Conservation (phyloP, 2,797 vertebrate species). For the Lepilemur septentrionalis region DNA sequence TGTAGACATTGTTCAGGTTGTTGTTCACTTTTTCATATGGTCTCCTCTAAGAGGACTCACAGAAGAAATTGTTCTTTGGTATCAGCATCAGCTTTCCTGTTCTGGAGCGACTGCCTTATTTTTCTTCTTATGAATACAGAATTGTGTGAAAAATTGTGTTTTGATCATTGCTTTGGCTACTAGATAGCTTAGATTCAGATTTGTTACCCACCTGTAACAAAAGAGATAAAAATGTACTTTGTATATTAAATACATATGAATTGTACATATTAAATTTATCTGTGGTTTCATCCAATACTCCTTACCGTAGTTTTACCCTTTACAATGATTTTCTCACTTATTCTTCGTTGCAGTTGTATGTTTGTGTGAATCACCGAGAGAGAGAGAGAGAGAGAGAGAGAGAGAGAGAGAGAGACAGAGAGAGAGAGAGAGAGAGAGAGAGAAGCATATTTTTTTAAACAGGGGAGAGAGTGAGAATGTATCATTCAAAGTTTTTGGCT, state of each 20-base stretch:
- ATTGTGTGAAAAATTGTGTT: neutral
- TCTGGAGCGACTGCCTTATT: neutral
- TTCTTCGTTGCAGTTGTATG: neutral
- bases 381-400: too few relatives aligned
- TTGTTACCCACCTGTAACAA: neutral
- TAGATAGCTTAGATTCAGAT: neutral
- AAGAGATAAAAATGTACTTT: neutral
- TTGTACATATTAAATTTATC: neutral
- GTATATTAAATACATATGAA: neutral
- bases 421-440: too few relatives aligned
- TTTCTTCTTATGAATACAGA: neutral
- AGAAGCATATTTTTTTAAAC: neutral
- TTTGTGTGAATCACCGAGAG: neutral
- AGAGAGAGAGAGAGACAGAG: too few relatives aligned
- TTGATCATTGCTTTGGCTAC: neutral
- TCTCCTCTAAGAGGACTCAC: neutral
- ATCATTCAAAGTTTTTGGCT: conserved; percentile 22
- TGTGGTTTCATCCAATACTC: neutral
- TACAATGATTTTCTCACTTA: neutral
- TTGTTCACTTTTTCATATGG: neutral
- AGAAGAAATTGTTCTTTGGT: neutral
- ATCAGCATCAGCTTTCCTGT: neutral
- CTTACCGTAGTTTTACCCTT: neutral
- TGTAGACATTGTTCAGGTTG: neutral
- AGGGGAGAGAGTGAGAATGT: neutral